Evolutionary conservation across 2,888 invertebrate genomes (phyloP), one percentile per base, ranked within the genome.

Genomic region (Cryptocephalus primarius): DNA sequence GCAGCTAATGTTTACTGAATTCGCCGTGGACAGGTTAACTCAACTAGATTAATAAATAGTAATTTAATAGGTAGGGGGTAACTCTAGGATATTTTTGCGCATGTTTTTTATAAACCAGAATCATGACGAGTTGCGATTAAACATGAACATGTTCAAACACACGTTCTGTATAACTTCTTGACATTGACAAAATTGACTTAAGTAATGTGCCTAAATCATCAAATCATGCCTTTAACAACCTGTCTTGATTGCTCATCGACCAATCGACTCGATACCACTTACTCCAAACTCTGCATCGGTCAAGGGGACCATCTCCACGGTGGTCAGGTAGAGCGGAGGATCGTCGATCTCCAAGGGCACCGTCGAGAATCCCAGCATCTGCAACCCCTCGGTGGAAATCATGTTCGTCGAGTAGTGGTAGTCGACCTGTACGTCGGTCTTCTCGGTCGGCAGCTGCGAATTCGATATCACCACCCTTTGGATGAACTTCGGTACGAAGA

Each of bases 401-500:
- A 67, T 54, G 14, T 57, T 60, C 0, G 69, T 69, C 2, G 64
- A 59, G 49, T 64, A 65, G 44, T 68, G 61, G 46, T 60, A 67
- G 40, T 58, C 48, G 2, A 65, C 60, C 33, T 57, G 53, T 0
- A 67, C 33, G 39, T 67, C 67, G 45, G 52, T 49, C 40, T 58
- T 57, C 40, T 60, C 58, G 6, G 50, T 51, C 4, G 66, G 65
- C 14, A 67, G 44, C n/a, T 55, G 45, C 32, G 56, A 53, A 39
- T 60, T 52, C 9, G 60, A 60, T 33, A 81, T 72, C 2, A 70
- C 67, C 11, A 80, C 60, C 50, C 71, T 73, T 47, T 75, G 73
- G 33, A 82, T 74, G 34, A 75, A 67, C 11, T 77, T 78, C 0
- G 91, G 90, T 0, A 89, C 76, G 59, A 82, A 76, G 4, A 89